These are phyloP conservation scores for Natator depressus DNA, from an alignment of 2,113 vertebrate species.

Conservation along the genomic window DNA sequence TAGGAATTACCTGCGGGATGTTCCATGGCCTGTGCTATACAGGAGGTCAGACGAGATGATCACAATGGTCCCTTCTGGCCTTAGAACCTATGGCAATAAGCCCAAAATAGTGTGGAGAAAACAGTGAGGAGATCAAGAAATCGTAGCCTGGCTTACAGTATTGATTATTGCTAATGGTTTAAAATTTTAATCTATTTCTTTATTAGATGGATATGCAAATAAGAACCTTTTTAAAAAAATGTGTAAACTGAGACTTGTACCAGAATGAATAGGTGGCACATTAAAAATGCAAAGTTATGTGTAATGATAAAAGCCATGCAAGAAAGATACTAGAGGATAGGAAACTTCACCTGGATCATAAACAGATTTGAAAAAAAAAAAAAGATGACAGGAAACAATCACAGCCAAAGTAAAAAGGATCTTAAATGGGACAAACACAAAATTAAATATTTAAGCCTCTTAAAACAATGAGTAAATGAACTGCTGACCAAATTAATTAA, in stretches of 20 bases:
- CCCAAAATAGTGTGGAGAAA: background rate
- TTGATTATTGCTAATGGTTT: constrained; percentile 53
- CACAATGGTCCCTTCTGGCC: background rate
- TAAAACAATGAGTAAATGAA: constrained; percentile 25
- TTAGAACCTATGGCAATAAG: background rate
- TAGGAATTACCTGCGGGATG: background rate
- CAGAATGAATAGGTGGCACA: constrained; percentile 65
- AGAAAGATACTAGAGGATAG: background rate
- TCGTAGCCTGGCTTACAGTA: background rate
- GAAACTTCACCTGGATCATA: background rate
- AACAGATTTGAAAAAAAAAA: background rate
- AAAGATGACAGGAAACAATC: background rate
- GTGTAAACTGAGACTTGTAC: background rate
- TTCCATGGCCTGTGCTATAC: background rate
- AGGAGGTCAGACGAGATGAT: background rate
- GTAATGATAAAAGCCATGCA: background rate
- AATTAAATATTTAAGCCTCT: constrained; percentile 31
- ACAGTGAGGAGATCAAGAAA: background rate
- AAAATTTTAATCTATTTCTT: constrained; percentile 64
- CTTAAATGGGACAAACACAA: background rate
- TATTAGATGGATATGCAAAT: constrained; percentile 59
- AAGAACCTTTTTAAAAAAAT: constrained; percentile 14
- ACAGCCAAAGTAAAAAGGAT: background rate
- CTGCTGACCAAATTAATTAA: constrained; percentile 56
- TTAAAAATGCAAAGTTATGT: constrained; percentile 63